Conservation (phyloP, 2,888 invertebrate genomes). For the Notocelia uddmanniana region DNA sequence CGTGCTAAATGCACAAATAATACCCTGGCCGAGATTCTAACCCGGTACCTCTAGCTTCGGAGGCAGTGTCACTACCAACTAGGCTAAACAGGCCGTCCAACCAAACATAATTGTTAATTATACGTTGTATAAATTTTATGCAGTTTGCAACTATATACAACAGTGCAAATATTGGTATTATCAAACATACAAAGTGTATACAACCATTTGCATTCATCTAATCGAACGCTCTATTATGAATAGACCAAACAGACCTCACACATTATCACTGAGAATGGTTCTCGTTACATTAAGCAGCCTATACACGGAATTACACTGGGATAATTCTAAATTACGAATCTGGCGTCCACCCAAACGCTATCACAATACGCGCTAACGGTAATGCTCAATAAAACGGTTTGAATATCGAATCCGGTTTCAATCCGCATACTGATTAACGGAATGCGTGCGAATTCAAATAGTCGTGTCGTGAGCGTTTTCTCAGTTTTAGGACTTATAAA, state of each 20-base stretch:
- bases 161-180: too few relatives aligned
- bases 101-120: too few relatives aligned
- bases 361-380: slow-evolving; percentile 37
- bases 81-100: too few relatives aligned
- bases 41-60: too few relatives aligned
- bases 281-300: slow-evolving; percentile 30
- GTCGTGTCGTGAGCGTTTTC: not conserved
- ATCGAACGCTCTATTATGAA: not conserved
- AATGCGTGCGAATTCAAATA: not conserved
- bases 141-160: too few relatives aligned
- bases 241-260: slow-evolving; percentile 1
- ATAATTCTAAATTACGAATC: slow-evolving; percentile 39
- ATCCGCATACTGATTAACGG: slow-evolving; percentile 20
- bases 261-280: slow-evolving; percentile 14
- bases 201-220: too few relatives aligned
- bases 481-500: too few relatives aligned
- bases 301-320: slow-evolving; percentile 24
- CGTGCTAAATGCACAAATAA: too few relatives aligned
- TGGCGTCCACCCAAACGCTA: slow-evolving; percentile 29
- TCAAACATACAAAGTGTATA: too few relatives aligned
- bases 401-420: slow-evolving; percentile 22
- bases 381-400: slow-evolving; percentile 40
- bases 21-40: too few relatives aligned
- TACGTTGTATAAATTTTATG: too few relatives aligned
- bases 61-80: too few relatives aligned